Evolutionary conservation across 2,797 vertebrate genomes (phyloP).

Genomic region (Gambelia wislizenii): DNA sequence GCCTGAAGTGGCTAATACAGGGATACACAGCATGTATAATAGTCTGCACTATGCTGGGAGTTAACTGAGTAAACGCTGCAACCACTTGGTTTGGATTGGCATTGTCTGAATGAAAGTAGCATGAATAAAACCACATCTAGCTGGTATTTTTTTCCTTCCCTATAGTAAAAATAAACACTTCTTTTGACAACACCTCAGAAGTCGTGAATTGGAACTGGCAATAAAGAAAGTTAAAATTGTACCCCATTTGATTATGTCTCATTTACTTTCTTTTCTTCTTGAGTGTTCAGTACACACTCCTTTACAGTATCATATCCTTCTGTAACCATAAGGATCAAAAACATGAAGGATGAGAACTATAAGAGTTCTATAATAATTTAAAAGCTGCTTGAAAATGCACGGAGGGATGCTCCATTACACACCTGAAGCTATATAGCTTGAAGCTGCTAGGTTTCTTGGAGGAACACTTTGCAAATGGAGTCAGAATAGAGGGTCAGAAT

Average conservation of each 20-base stretch:
- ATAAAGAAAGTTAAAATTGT: not conserved
- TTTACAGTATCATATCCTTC: not conserved
- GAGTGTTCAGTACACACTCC: not conserved
- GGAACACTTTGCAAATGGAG: not conserved
- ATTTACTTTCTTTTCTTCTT: not conserved
- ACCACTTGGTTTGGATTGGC: not conserved
- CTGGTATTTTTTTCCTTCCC: not conserved
- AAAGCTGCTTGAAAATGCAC: not conserved
- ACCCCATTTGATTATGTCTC: not conserved
- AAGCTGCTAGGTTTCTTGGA: not conserved
- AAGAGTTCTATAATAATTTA: too few species aligned
- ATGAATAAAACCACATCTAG: not conserved
- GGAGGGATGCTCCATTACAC: not conserved
- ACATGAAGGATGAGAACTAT: not conserved
- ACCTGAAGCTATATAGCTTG: not conserved
- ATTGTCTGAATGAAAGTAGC: not conserved
- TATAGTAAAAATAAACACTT: not conserved
- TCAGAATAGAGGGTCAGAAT: not conserved
- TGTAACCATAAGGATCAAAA: not conserved
- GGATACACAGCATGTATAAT: not conserved
- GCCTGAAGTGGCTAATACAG: not conserved
- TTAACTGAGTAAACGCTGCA: not conserved
- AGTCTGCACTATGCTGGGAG: not conserved
- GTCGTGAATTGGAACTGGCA: not conserved
- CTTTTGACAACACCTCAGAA: not conserved